Evolutionary conservation across 1,140 invertebrate genomes (phyloP).

Genomic region (Alviniconcha marisindica): DNA sequence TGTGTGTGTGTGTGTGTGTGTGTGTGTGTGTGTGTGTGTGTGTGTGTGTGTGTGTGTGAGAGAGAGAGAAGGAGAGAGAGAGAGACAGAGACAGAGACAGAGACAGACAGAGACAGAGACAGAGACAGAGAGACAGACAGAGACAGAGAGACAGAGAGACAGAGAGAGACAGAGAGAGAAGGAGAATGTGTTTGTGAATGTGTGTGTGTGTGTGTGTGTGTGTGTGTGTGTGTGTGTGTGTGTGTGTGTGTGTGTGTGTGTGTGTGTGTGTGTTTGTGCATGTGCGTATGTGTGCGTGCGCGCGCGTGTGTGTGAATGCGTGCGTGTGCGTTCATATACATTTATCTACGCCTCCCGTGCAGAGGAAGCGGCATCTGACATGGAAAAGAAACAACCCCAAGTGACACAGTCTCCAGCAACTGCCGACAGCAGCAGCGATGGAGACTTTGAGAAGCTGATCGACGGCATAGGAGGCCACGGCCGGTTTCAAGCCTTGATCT

Average conservation of each 20-base stretch:
- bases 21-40: neutral
- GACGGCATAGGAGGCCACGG: constrained; percentile 7
- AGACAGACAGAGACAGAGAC: neutral
- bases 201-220: no score
- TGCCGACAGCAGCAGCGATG: neutral
- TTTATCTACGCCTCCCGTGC: no score
- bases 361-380: no score
- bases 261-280: no score
- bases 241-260: no score
- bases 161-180: neutral
- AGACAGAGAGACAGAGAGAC: neutral
- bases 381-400: neutral
- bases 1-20: neutral
- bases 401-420: neutral
- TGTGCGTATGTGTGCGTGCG: no score
- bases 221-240: no score
- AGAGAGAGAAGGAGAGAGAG: neutral
- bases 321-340: no score
- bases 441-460: constrained; percentile 5
- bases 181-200: neutral
- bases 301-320: no score
- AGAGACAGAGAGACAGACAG: neutral
- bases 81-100: neutral
- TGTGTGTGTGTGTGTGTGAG: neutral
- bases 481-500: neutral